Evolutionary conservation across 2,113 vertebrate genomes (phyloP).

Genomic region (Sciurus niger): DNA sequence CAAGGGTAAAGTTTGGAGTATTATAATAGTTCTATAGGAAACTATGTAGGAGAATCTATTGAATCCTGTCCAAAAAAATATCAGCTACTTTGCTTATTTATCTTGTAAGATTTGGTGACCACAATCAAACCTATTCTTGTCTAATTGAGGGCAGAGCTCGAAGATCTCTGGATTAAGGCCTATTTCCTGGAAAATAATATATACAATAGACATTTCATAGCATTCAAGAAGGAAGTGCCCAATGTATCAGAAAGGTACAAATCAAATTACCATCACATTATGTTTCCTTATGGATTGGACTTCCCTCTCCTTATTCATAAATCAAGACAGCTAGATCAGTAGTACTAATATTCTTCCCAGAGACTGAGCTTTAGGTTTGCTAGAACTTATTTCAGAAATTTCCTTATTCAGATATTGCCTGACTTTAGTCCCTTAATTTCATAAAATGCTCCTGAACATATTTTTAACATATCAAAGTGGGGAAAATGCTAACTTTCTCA

Average conservation of each 20-base stretch:
- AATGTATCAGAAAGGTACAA: neutral
- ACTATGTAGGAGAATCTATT: neutral
- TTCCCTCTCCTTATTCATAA: neutral
- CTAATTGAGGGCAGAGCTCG: neutral
- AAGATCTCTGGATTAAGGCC: neutral
- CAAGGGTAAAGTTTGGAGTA: neutral
- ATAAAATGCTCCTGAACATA: neutral
- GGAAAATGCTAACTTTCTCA: neutral
- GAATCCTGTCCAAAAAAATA: neutral
- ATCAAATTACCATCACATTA: neutral
- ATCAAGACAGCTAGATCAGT: neutral
- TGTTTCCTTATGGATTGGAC: neutral
- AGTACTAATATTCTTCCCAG: neutral
- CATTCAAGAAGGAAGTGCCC: neutral
- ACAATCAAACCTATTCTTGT: neutral
- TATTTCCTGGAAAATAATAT: constrained; percentile 23
- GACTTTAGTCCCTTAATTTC: neutral
- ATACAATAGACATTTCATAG: neutral
- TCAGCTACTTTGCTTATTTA: neutral
- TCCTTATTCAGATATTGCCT: neutral
- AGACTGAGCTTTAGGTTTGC: neutral
- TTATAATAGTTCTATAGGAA: neutral
- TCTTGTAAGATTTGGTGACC: neutral
- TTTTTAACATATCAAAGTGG: neutral
- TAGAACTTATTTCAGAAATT: neutral